A percentile compares a stretch with the other conserved stretches of the same genome.
phyloP scores from a whole-genome alignment of 2,797 vertebrate species.

The Coluber constrictor region DNA sequence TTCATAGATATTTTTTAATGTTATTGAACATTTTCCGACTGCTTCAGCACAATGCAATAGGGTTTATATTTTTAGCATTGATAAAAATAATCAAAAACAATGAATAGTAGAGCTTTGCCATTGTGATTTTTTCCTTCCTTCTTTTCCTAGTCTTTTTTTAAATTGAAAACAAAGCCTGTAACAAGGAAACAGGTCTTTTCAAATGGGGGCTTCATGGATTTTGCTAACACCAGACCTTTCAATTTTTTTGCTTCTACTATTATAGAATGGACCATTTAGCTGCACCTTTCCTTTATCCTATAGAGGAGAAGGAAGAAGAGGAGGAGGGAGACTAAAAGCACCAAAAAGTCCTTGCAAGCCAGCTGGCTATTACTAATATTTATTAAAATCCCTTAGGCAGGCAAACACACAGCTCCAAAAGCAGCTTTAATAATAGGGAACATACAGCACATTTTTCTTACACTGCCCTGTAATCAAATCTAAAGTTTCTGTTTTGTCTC shows the following conservation, averaged over 20 bases:
- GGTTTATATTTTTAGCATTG: neutral
- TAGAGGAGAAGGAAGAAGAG: neutral
- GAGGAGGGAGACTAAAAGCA: neutral
- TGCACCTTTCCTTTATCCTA: neutral
- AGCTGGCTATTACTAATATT: slow-evolving; percentile 71
- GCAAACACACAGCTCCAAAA: slow-evolving; percentile 73
- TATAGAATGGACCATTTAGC: neutral
- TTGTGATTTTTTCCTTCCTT: neutral
- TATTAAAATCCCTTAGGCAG: slow-evolving; percentile 71
- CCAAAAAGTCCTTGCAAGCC: slow-evolving; percentile 36
- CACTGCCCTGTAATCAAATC: slow-evolving; percentile 83
- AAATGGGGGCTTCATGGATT: neutral
- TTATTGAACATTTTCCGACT: neutral
- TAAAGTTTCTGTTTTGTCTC: slow-evolving; percentile 78
- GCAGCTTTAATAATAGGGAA: slow-evolving; percentile 83
- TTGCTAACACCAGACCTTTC: neutral
- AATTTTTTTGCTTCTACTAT: neutral
- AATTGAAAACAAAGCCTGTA: neutral
- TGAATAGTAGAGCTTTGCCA: neutral
- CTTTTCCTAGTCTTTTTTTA: neutral
- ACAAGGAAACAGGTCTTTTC: neutral
- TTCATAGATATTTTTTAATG: neutral
- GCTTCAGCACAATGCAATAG: neutral
- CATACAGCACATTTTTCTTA: slow-evolving; percentile 82
- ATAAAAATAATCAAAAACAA: neutral